Base-by-base conservation (phyloP, 2,113 vertebrate species). In the Zapornia atra region DNA sequence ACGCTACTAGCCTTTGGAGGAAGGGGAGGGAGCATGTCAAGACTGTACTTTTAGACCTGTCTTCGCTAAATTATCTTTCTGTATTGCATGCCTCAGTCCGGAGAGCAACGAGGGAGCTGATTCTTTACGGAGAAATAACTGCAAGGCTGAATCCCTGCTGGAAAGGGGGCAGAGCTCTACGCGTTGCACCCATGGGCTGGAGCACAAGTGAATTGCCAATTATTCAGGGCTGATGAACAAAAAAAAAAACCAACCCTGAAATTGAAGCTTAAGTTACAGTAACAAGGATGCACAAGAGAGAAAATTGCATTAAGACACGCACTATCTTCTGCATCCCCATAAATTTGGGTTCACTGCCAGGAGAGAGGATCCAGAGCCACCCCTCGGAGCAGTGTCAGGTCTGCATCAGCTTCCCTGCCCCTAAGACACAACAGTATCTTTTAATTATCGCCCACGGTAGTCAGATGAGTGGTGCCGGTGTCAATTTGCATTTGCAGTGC, bases 281-380 rank as follows among this genome's bases (percentile, higher is more conserved):
- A 71, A 38, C 29, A 46, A 86, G 26, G 80, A 78, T 21, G 64
- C 46, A 59, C 11, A 22, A 8, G 69, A 88, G 68, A 63, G 46
- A 66, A 66, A 77, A 70, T 16, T 16, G 51, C 66, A 24, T 42
- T 20, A 86, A 42, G 64, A 64, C 60, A 2, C 1, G 51, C 24
- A 6, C n/a, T 51, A 9, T 15, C 33, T 40, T 4, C 20, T 5
- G 4, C 9, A 5, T 28, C 33, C 9, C 51, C 38, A 31, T 51
- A 4, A 34, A 44, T 14, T 3, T 7, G 53, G 72, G 33, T 71
- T 48, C 59, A 5, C 16, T 0, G 2, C 10, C 0, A 2, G 42
- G n/a, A 72, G 64, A 50, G n/a, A 16, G 63, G n/a, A 31, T 40
- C 50, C 54, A 15, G 69, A 77, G 51, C 24, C 8, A 1, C 6